phyloP scores from a whole-genome alignment of 2,113 vertebrate genomes.

The Aramus guarauna region DNA sequence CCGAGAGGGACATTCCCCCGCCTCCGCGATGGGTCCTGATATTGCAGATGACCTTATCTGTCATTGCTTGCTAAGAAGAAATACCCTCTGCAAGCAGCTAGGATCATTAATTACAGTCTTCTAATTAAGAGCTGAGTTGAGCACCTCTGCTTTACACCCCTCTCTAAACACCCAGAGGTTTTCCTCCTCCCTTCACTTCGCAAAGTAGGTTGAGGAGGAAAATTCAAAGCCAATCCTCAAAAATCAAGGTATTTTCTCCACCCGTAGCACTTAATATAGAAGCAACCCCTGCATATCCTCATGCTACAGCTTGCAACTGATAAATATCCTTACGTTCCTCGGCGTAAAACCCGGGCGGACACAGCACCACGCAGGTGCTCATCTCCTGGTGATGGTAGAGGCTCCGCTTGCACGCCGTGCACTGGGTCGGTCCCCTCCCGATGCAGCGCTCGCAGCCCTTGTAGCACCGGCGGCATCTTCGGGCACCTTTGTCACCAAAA shows the following conservation, averaged over 20 bases:
- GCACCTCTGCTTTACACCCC: neutral
- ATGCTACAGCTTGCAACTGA: too few relatives aligned
- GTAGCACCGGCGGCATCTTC: conserved; percentile 82
- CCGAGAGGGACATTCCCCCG: neutral
- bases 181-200: neutral
- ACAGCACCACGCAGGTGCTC: conserved; percentile 73
- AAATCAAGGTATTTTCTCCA: neutral
- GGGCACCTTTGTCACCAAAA: conserved; percentile 71
- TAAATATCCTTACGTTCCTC: conserved; percentile 81
- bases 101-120: conserved; percentile 6
- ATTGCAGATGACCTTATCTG: conserved; percentile 6
- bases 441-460: conserved; percentile 84
- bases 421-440: conserved; percentile 64
- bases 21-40: neutral
- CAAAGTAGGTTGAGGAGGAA: neutral
- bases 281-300: neutral
- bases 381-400: conserved; percentile 78
- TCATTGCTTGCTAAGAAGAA: neutral
- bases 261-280: neutral
- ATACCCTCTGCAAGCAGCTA: neutral
- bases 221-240: neutral
- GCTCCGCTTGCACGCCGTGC: conserved; percentile 80
- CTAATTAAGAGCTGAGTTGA: conserved; percentile 5
- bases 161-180: neutral
- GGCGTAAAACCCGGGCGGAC: conserved; percentile 73